Evolutionary conservation across 1,140 invertebrate species (phyloP).

Genomic region (Drosophila ogumai): DNA sequence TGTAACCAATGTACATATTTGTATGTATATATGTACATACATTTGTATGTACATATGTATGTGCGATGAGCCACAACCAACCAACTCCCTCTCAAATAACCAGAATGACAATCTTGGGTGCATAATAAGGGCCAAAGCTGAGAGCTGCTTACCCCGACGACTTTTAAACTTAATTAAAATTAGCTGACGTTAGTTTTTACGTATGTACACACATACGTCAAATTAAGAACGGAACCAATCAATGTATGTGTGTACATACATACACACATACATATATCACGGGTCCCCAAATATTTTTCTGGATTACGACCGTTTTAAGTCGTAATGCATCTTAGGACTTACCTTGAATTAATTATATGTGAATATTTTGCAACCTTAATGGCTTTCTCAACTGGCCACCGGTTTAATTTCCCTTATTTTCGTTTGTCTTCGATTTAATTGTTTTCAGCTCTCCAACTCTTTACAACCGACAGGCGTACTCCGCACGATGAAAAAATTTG

Average conservation of each 20-base stretch:
- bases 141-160: neutral
- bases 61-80: neutral
- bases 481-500: constrained; percentile 51
- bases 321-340: constrained; percentile 14
- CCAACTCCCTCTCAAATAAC: neutral
- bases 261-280: neutral
- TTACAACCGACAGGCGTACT: constrained; percentile 47
- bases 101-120: neutral
- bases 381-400: neutral
- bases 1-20: neutral
- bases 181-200: neutral
- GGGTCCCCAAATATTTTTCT: neutral
- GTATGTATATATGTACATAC: too few relatives aligned
- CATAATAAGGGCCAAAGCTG: neutral
- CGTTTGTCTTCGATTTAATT: constrained; percentile 51
- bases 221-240: neutral
- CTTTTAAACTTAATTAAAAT: neutral
- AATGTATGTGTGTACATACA: neutral
- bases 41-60: neutral
- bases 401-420: constrained; percentile 22
- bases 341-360: constrained; percentile 53
- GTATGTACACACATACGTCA: too few relatives aligned
- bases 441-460: constrained; percentile 57
- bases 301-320: neutral
- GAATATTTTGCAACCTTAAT: constrained; percentile 5